Conservation (phyloP, 2,797 vertebrate species). For the Masticophis lateralis region DNA sequence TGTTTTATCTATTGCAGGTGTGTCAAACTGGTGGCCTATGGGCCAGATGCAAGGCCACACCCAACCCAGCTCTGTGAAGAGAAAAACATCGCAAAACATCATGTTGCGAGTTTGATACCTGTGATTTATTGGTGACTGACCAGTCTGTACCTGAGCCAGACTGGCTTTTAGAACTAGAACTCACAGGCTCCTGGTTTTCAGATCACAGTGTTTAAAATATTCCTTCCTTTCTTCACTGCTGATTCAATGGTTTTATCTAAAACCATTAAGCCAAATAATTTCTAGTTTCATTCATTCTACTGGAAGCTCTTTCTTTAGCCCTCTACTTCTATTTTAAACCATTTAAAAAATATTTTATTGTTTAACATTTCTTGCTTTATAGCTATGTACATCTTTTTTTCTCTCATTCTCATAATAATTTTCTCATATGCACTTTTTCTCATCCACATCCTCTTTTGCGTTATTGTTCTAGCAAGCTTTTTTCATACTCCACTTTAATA, state of each 20-base stretch:
- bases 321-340: not conserved
- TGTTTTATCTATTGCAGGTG: too few relatives aligned
- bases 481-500: not conserved
- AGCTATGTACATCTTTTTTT: not conserved
- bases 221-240: not conserved
- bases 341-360: not conserved
- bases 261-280: not conserved
- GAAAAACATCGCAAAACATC: too few relatives aligned
- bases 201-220: not conserved
- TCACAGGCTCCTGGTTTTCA: not conserved
- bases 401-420: not conserved
- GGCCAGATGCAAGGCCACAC: too few relatives aligned
- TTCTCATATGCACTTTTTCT: not conserved
- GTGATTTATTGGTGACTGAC: not conserved
- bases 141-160: not conserved
- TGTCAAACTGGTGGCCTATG: too few relatives aligned
- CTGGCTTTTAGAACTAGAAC: not conserved
- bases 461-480: not conserved
- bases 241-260: not conserved
- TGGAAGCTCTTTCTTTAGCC: not conserved
- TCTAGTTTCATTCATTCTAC: not conserved
- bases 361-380: not conserved
- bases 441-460: not conserved
- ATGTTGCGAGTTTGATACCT: too few relatives aligned
- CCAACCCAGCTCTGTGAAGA: too few relatives aligned